Evolutionary conservation across 2,113 vertebrate species (phyloP), one percentile per base, ranked within the genome.

Genomic region (Indicator indicator): DNA sequence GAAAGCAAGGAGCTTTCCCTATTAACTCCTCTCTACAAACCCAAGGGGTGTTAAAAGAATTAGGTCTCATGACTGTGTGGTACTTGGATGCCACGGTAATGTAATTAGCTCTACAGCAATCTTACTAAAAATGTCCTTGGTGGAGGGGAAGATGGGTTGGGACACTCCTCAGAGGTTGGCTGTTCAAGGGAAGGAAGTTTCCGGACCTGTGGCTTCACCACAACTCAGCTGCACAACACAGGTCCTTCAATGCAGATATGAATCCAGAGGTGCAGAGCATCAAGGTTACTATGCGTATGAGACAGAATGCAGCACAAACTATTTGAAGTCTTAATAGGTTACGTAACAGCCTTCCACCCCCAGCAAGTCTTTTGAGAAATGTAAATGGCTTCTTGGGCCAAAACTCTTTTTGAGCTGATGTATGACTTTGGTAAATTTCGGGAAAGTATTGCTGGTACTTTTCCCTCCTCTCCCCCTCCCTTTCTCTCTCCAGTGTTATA

Each of bases 21-120:
- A 13, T 46, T 68, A 87, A 14, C 74, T 91, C 56, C 82, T 88
- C 74, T 69, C 76, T 44, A 19, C 82, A 60, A 83, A 93, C 30
- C 72, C 85, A 56, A 74, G 82, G 94, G 79, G 52, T 94, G 87
- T 86, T 91, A 88, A 86, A 89, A 95, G 91, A 58, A 89, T 82
- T 65, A 71, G 89, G 72, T 95, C 89, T 94, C 40, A 50, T 95
- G 93, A 91, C 86, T 96, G 93, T 94, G 94, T 93, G 91, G 90
- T 95, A 48, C 94, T 96, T 32, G 90, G 95, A 84, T 97, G 91
- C 96, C 86, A 94, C 96, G 94, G 95, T 54, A 95, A 95, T 95
- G 93, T 65, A 95, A 95, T 93, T 95, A 96, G 54, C 76, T 94
- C 83, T 76, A 46, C 62, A 88, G 93, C 76, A 83, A 86, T 88